Conservation (phyloP, 2,888 invertebrate genomes). For the Cryptophagus acutangulus region DNA sequence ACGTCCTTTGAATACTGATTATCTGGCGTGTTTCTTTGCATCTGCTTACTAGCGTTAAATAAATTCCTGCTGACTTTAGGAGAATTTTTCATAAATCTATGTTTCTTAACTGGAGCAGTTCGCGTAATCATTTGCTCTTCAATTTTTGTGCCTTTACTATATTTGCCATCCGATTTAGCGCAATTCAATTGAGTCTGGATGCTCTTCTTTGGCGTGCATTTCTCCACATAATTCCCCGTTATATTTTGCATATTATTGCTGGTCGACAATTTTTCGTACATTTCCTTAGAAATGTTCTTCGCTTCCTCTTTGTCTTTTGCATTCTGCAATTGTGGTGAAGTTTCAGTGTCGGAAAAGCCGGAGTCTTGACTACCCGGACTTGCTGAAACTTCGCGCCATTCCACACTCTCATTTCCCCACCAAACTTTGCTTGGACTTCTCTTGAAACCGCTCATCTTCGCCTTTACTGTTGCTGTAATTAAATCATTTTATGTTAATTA, state of each 20-base stretch:
- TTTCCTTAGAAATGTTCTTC: slow-evolving; percentile 42
- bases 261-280: slow-evolving; percentile 31
- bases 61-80: slow-evolving; percentile 44
- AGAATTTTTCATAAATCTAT: slow-evolving; percentile 34
- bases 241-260: slow-evolving; percentile 30
- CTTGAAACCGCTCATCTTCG: slow-evolving; percentile 62
- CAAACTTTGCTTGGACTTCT: slow-evolving; percentile 64
- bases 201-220: slow-evolving; percentile 37
- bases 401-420: slow-evolving; percentile 52
- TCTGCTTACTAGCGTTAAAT: slow-evolving; percentile 28
- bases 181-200: slow-evolving; percentile 12
- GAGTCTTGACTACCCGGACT: slow-evolving; percentile 76
- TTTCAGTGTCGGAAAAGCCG: slow-evolving; percentile 75
- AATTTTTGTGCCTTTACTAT: slow-evolving; percentile 23
- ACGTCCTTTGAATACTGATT: slow-evolving; percentile 42
- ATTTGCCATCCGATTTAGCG: slow-evolving; percentile 18
- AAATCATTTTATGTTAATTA: too few relatives aligned
- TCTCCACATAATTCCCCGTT: slow-evolving; percentile 47
- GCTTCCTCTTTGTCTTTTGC: slow-evolving; percentile 48
- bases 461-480: too few relatives aligned
- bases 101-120: slow-evolving; percentile 27
- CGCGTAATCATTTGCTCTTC: slow-evolving; percentile 20
- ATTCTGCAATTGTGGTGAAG: slow-evolving; percentile 51
- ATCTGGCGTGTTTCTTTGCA: slow-evolving; percentile 10
- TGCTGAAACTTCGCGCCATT: slow-evolving; percentile 50